Evolutionary conservation across 2,888 invertebrate genomes (phyloP), one percentile per base, ranked within the genome.

Genomic region (Mimumesa dahlbomi): DNA sequence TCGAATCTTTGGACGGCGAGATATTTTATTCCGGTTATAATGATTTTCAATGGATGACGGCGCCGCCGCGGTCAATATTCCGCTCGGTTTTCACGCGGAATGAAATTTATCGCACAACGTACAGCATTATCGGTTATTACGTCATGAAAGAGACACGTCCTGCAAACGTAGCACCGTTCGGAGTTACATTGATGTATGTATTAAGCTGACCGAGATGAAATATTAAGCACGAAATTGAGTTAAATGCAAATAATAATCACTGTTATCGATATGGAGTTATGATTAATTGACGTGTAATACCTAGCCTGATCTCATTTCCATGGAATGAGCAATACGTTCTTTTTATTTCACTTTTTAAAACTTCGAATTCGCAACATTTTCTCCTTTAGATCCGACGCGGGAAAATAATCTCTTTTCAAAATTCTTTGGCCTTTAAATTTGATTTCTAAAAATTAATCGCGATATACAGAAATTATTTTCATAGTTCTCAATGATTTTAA

Each of bases 111-210:
- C 54, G 63, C 22, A 31, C 43, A 53, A 38, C 69, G 53, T 31
- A 21, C 42, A 14, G 50, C 54, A 72, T 69, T 72, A 72, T 72
- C 71, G 63, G 71, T 72, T 72, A 69, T 69, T 64, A 58, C 56
- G 71, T 63, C 69, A 64, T 42, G 49, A 46, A 72, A 56, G 69
- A 59, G 63, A 72, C 50, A 52, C 18, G 9, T 64, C 45, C 38
- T 53, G 53, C 45, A 48, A 34, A 54, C 43, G 58, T 22, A 25
- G 42, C 48, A 38, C 22, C 5, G n/a, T 16, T 49, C 43, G 14
- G 29, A 29, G 38, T 38, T 48, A 63, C 42, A 22, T 36, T 48
- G 57, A 52, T 54, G 56, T 58, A 29, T 16, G 50, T 31, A 48
- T 66, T 58, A 53, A 57, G 22, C 59, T 21, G 14, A 7, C 6